Evolutionary conservation across 2,113 vertebrate genomes (phyloP), one percentile per base, ranked within the genome.

Genomic region (Oryzias javanicus): DNA sequence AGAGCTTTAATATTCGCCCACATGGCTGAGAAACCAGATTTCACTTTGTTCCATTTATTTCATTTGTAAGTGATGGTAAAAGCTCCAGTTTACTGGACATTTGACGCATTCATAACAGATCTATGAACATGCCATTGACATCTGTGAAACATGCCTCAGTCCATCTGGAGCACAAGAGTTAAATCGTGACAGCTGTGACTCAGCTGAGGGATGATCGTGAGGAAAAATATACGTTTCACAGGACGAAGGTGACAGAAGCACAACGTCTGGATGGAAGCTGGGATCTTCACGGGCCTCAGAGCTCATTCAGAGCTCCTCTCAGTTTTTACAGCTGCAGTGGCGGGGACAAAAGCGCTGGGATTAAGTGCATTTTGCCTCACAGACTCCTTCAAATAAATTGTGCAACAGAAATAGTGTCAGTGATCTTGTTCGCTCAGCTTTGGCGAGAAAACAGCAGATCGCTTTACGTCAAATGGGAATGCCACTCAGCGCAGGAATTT

Each of bases 401-500:
- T 74, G 53, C 42, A 68, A 57, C 51, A 78, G 73, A 42, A 80
- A 67, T 29, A 54, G 24, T 70, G 78, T 67, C 70, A 58, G 70
- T 79, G 77, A 78, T 79, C 77, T 76, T 81, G 79, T 84, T 84
- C 81, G 55, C 55, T 80, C 49, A 5, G 55, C 60, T 44, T 58
- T 81, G 78, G 79, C 73, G 67, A 57, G 69, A 74, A 47, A 60
- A 68, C 72, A 65, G 67, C 58, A 83, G 83, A 85, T 87, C 83
- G 55, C 57, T 74, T 87, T 85, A 83, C 87, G 73, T 83, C 22
- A 74, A 87, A 86, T 87, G 83, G 70, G 82, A 86, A 87, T 86
- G 85, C 83, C 85, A 84, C 74, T 86, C 80, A 79, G 72, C 81
- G 60, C 25, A 84, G 76, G 81, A 82, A 80, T 87, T 79, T 72